These are phyloP conservation scores for Leptinotarsa defecta DNA, from an alignment of 1,140 invertebrate species.

Conservation along the genomic window DNA sequence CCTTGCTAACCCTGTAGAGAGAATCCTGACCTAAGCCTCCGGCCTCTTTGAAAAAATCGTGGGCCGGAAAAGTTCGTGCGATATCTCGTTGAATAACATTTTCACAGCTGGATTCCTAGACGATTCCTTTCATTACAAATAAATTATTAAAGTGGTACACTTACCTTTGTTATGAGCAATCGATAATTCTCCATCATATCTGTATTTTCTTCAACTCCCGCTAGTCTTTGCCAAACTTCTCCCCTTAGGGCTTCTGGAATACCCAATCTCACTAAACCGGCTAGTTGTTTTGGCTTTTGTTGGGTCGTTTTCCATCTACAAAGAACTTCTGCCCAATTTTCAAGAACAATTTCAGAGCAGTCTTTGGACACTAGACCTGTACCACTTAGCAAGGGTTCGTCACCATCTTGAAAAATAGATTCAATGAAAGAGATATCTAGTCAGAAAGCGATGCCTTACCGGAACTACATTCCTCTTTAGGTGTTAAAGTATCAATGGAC, in stretches of 20 bases:
- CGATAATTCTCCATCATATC: slow-evolving; percentile 92
- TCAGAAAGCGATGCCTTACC: slow-evolving; percentile 59
- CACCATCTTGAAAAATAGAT: slow-evolving; percentile 69
- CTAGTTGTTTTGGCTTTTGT: slow-evolving; percentile 77
- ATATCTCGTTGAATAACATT: slow-evolving; percentile 94
- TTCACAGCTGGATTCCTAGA: slow-evolving; percentile 85
- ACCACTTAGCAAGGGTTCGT: slow-evolving; percentile 94
- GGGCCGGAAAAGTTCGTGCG: slow-evolving; percentile 96
- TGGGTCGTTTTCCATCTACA: slow-evolving; percentile 78
- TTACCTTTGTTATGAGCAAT: slow-evolving; percentile 87
- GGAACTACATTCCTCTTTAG: slow-evolving; percentile 77
- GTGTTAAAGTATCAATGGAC: slow-evolving; percentile 75
- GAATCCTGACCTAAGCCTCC: slow-evolving; percentile 93
- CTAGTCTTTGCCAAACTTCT: slow-evolving; percentile 96
- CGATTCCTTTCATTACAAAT: slow-evolving; percentile 1
- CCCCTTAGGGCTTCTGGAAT: slow-evolving; percentile 95
- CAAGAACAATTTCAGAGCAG: slow-evolving; percentile 88
- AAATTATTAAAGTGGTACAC: neutral
- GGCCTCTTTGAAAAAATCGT: slow-evolving; percentile 95
- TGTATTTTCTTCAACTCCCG: slow-evolving; percentile 80
- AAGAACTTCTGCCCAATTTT: slow-evolving; percentile 90
- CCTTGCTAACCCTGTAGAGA: slow-evolving; percentile 93
- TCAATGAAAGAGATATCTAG: neutral
- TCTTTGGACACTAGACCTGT: slow-evolving; percentile 96
- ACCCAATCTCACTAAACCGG: slow-evolving; percentile 80